Conservation (phyloP, 2,797 vertebrate genomes). For the Epinephelus malabaricus region DNA sequence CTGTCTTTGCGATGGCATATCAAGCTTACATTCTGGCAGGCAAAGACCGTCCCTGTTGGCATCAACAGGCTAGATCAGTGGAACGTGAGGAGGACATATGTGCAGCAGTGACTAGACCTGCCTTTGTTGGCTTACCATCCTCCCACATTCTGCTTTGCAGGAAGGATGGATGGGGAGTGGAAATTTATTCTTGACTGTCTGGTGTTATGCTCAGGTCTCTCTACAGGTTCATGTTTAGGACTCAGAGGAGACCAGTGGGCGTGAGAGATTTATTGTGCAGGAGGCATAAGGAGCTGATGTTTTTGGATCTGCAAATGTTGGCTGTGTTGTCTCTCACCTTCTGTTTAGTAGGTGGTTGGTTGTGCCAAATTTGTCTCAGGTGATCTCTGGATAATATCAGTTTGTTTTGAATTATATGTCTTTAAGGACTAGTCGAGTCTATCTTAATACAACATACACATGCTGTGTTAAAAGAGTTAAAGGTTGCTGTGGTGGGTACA, state of each 20-base stretch:
- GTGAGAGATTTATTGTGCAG: constrained; percentile 50
- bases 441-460: constrained; percentile 11
- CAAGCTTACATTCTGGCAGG: constrained; percentile 63
- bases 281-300: constrained; percentile 30
- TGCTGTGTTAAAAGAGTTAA: neutral
- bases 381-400: constrained; percentile 21
- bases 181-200: constrained; percentile 54
- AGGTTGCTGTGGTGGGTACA: neutral
- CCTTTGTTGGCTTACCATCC: constrained; percentile 40
- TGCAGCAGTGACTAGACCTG: constrained; percentile 46
- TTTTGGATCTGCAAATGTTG: constrained; percentile 40
- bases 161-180: constrained; percentile 34
- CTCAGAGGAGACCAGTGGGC: constrained; percentile 52
- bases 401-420: neutral
- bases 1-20: constrained; percentile 41
- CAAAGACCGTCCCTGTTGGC: constrained; percentile 43
- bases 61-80: constrained; percentile 53
- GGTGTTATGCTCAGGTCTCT: constrained; percentile 42
- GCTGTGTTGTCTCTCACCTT: constrained; percentile 49
- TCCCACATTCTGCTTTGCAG: constrained; percentile 53
- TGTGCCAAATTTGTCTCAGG: constrained; percentile 25
- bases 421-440: neutral
- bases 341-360: constrained; percentile 43
- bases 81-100: constrained; percentile 61
- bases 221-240: constrained; percentile 50